Percentiles rank a stretch among this genome's conserved stretches.
Conservation (phyloP, 2,113 vertebrate species). For the Murina feae region DNA sequence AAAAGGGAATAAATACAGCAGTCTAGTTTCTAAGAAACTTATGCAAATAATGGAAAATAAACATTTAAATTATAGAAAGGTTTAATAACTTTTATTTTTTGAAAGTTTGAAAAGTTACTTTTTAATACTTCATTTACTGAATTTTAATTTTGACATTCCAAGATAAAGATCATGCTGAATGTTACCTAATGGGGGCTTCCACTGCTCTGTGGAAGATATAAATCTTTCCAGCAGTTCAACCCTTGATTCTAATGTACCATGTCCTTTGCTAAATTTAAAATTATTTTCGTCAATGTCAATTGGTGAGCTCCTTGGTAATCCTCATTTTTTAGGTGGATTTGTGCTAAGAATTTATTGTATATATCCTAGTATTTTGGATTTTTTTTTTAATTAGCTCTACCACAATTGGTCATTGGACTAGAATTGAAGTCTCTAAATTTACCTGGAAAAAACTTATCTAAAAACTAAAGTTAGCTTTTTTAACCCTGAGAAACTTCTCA, state of each 20-base stretch:
- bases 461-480: slow-evolving; percentile 32
- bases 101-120: slow-evolving; percentile 36
- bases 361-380: not conserved
- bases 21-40: slow-evolving; percentile 20
- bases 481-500: not conserved
- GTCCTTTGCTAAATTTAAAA: slow-evolving; percentile 26
- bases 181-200: not conserved
- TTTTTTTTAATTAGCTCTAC: not conserved
- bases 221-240: not conserved
- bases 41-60: not conserved
- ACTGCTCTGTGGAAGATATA: not conserved
- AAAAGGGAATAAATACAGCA: slow-evolving; percentile 1
- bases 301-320: not conserved
- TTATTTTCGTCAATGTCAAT: not conserved
- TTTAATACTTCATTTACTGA: not conserved
- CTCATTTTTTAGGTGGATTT: slow-evolving; percentile 31
- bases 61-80: not conserved
- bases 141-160: slow-evolving; percentile 39
- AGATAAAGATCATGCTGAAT: not conserved
- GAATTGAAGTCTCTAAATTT: slow-evolving; percentile 34
- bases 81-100: slow-evolving; percentile 16
- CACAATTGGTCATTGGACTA: not conserved
- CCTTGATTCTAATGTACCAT: not conserved
- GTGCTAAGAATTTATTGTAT: slow-evolving; percentile 7
- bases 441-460: not conserved